phyloP scores from a whole-genome alignment of 2,888 invertebrate species.

The Cinara cedri region DNA sequence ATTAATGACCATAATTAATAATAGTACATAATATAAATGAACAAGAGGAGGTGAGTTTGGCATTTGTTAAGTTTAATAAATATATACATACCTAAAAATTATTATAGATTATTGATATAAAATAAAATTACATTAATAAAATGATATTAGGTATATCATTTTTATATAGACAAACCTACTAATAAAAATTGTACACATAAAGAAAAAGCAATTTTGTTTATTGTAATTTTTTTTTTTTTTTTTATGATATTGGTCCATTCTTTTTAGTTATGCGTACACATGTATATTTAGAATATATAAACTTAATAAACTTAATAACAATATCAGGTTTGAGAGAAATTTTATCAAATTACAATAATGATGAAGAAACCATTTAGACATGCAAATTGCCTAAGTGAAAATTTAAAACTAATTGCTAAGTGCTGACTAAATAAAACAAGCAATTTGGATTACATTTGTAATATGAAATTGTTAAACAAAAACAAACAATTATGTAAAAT shows the following conservation, averaged over 20 bases:
- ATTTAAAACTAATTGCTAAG: conserved; percentile 1
- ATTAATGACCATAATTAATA: conserved; percentile 39
- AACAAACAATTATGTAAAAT: conserved; percentile 21
- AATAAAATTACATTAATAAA: not conserved
- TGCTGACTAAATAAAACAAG: conserved; percentile 38
- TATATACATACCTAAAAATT: not conserved
- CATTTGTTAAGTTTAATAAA: conserved; percentile 28
- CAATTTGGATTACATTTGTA: conserved; percentile 22
- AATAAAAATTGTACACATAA: conserved; percentile 36
- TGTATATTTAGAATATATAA: conserved; percentile 35
- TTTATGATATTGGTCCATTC: conserved; percentile 52
- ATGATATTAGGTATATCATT: not conserved
- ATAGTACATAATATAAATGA: conserved; percentile 18
- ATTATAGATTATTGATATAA: conserved; percentile 25
- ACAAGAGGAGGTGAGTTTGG: conserved; percentile 45
- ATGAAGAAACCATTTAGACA: conserved; percentile 12
- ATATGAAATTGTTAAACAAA: not conserved
- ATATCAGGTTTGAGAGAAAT: conserved; percentile 30
- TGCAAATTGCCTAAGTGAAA: not conserved
- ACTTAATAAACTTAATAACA: conserved; percentile 29
- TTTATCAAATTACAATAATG: conserved; percentile 12
- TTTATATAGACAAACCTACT: not conserved
- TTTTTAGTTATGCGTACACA: conserved; percentile 28
- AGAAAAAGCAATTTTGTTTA: conserved; percentile 51
- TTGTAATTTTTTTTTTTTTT: conserved; percentile 27